Conservation (phyloP, 2,797 vertebrate genomes). For the Myotis pilosus region DNA sequence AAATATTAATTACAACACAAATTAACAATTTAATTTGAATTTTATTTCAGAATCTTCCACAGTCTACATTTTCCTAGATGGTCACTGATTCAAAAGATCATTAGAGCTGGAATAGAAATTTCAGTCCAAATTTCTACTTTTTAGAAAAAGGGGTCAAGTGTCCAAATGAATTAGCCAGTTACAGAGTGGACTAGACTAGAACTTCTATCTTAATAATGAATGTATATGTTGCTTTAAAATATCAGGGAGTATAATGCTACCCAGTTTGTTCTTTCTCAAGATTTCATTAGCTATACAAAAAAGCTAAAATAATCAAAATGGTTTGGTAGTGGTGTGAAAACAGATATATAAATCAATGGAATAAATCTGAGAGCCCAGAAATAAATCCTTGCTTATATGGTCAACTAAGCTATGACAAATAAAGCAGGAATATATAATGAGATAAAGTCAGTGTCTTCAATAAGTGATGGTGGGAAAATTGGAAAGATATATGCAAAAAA, state of each 20-base stretch:
- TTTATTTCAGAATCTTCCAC: background rate
- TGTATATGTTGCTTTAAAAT: background rate
- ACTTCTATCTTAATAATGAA: background rate
- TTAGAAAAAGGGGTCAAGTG: background rate
- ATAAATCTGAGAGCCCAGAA: background rate
- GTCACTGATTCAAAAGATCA: slow-evolving; percentile 4
- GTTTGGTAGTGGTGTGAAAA: background rate
- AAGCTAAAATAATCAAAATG: background rate
- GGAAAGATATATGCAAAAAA: background rate
- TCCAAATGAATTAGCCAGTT: background rate
- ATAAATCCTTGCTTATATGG: background rate
- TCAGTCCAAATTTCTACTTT: background rate
- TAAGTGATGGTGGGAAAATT: background rate
- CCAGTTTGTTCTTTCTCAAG: background rate
- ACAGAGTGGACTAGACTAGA: background rate
- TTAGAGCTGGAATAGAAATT: slow-evolving; percentile 26
- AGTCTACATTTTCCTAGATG: background rate
- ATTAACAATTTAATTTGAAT: slow-evolving; percentile 8
- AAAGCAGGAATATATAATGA: background rate
- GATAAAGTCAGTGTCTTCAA: background rate
- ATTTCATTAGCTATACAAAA: background rate
- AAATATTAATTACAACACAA: background rate
- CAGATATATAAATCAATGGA: background rate
- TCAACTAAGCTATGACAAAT: background rate
- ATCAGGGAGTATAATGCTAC: background rate